Evolutionary conservation across 2,888 invertebrate genomes (phyloP).

Genomic region (Lasioglossum pauxillum): DNA sequence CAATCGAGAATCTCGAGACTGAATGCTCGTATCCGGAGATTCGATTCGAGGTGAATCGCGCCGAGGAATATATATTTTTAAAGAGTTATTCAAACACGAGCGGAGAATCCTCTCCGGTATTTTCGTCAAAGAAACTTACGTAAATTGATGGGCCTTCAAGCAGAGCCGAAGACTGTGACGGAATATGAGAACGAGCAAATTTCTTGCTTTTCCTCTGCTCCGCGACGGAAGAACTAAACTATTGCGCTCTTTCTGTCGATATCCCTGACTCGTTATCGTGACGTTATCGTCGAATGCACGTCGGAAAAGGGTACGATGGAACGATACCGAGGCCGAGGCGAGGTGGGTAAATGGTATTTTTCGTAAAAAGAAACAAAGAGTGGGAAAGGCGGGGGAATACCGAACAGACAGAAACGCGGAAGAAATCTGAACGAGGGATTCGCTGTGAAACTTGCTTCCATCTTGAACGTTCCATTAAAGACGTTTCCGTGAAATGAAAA

Average conservation of each 20-base stretch:
- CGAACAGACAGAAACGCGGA: conserved; percentile 17
- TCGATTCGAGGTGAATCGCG: neutral
- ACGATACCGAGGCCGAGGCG: conserved; percentile 11
- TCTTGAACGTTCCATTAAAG: conserved; percentile 20
- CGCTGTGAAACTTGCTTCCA: conserved; percentile 18
- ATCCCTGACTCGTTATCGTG: conserved; percentile 62
- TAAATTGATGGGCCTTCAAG: conserved; percentile 4
- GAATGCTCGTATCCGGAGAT: neutral
- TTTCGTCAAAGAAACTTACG: conserved; percentile 1
- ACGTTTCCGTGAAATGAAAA: conserved; percentile 29
- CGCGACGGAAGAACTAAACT: conserved; percentile 14
- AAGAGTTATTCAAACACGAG: conserved; percentile 1
- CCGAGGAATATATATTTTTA: conserved; percentile 6
- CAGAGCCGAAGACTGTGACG: neutral
- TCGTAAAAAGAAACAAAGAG: conserved; percentile 38
- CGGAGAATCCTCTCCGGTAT: conserved; percentile 7
- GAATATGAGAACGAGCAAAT: conserved; percentile 29
- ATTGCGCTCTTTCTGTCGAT: conserved; percentile 44
- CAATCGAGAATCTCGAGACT: neutral
- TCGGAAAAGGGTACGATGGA: conserved; percentile 49
- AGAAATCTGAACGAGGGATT: conserved; percentile 38
- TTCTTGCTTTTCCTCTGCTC: conserved; percentile 9
- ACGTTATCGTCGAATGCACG: conserved; percentile 59
- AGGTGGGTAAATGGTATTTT: conserved; percentile 43
- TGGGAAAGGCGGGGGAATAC: conserved; percentile 3